Base-by-base conservation (phyloP, 1,140 invertebrate species). In the Eubasilissa regina region DNA sequence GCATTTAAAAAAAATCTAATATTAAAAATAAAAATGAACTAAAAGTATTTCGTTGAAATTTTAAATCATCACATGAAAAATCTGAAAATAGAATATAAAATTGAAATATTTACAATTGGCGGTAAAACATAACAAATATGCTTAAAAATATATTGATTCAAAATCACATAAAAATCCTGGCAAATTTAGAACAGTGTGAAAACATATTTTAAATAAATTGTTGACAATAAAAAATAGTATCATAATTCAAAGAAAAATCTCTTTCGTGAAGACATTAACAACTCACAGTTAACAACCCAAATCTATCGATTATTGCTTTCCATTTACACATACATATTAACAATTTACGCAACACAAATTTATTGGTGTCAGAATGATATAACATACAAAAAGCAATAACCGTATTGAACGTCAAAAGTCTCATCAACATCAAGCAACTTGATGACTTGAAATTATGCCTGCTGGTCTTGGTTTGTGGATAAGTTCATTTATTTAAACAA, bases 101-200 rank as follows among this genome's bases (percentile, higher is more conserved):
- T 72, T 7, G 6, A 72, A 64, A 51, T 53, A 51, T 72, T 72
- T 53, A 72, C 47, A 72, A n/a, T 70, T 19, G 25, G n/a, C 17
- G 12, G 47, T 19, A 53, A 51, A 72, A 51, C 48, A 12, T 51
- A 53, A 48, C n/a, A 72, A 72, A 48, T 44, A n/a, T 43, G 62
- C 62, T 66, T 66, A 44, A 66, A 64, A 43, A 64, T 25, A 44
- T 35, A 35, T 64, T 64, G 19, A 35, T 64, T 64, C 35, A 64
- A 64, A 64, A 64, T 58, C 55, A 58, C 21, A 58, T 58, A 58
- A 58, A 58, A 21, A 21, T 10, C 21, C 55, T 58, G 21, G 21
- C 55, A 58, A 58, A 58, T 58, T 58, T 19, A 58, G 21, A 58
- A 58, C 55, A 35, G 1, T 35, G 25, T 6, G 55, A 58, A 64